These are phyloP conservation scores for Podabrus alpinus DNA, from an alignment of 2,888 invertebrate genomes.

Conservation along the genomic window DNA sequence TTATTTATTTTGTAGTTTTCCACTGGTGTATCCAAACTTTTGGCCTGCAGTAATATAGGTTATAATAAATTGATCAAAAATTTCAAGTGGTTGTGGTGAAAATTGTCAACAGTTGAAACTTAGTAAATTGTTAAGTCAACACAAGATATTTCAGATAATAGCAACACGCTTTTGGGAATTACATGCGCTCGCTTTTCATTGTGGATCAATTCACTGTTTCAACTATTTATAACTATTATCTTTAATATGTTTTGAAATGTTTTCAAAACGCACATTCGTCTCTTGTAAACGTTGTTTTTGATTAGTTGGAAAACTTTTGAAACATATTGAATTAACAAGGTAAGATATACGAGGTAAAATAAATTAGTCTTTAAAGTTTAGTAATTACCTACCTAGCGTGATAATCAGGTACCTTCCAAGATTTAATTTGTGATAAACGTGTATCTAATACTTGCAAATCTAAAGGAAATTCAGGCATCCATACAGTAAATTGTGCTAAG, in stretches of 20 bases:
- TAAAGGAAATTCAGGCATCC: conserved; percentile 95
- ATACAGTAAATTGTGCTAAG: conserved; percentile 86
- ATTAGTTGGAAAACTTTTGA: background rate
- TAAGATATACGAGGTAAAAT: background rate
- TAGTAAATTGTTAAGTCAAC: background rate
- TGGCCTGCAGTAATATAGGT: no score
- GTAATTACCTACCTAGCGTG: conserved; percentile 53
- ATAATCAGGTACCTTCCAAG: conserved; percentile 90
- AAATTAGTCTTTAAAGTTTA: background rate
- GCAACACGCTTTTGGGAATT: background rate
- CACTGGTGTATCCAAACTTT: no score
- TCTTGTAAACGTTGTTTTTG: background rate
- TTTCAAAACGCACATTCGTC: background rate
- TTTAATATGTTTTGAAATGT: background rate
- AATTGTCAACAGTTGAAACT: background rate
- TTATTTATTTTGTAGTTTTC: no score
- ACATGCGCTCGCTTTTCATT: background rate
- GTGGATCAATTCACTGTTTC: background rate
- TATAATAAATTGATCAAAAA: no score
- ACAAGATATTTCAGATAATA: background rate
- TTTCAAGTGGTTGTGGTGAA: background rate
- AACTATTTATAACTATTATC: background rate
- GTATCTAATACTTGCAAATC: conserved; percentile 89
- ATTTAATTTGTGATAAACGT: conserved; percentile 89
- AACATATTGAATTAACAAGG: background rate